Evolutionary conservation across 2,888 invertebrate genomes (phyloP), one percentile per base, ranked within the genome.

Genomic region (Isoperla grammatica): DNA sequence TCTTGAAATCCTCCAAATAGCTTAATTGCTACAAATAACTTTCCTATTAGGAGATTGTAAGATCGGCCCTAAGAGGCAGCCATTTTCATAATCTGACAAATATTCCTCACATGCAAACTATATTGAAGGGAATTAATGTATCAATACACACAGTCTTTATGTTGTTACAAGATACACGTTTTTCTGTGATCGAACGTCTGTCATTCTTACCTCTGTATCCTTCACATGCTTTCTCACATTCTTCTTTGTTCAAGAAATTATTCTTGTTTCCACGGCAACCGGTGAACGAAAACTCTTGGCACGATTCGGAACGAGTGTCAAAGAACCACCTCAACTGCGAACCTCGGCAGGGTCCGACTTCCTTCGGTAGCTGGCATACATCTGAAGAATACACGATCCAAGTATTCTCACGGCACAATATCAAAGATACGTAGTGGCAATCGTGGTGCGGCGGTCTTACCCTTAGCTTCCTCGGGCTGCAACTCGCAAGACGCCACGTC

Each of bases 191-290:
- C n/a, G n/a, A n/a, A n/a, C n/a, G n/a, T n/a, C n/a, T n/a, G n/a
- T n/a, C n/a, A n/a, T 57, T 67, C 70, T 68, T 69, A 81, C 80
- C 78, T 73, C 76, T 76, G 66, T 75, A 76, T 63, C 75, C 72
- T 5, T 76, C 74, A 68, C 90, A 91, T 11, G 83, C 80, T 19
- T 77, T 76, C 61, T 81, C 80, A 69, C 94, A 94, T 46, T 83
- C 81, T 58, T 85, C 82, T 60, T 83, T 79, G 0, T 84, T 83
- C 57, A 82, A 82, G 74, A 95, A 96, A 73, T 92, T 92, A 74
- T 96, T 96, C 43, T 81, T 81, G 72, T 94, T 95, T 1, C 88
- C 91, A 49, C 89, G 86, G 71, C 97, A 97, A 40, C 95, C 95
- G 20, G 88, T 87, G 76, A 87, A 96, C 57, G 83, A 84, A 75